Conservation (phyloP, 2,888 invertebrate species). For the Kuschelorhynchus macadamiae region DNA sequence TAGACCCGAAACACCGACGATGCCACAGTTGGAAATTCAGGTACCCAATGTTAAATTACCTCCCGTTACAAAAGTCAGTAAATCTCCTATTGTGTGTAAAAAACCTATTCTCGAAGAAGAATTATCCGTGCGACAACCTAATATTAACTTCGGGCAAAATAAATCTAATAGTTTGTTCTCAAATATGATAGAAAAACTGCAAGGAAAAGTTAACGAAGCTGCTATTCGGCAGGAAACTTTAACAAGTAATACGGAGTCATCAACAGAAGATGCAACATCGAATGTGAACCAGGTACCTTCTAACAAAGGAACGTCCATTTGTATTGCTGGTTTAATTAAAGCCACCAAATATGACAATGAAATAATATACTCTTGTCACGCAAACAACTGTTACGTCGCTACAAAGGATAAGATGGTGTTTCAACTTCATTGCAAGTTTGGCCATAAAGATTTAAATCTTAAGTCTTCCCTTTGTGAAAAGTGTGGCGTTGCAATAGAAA, state of each 20-base stretch:
- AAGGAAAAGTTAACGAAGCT: constrained; percentile 55
- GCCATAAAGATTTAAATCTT: constrained; percentile 54
- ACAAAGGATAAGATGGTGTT: constrained; percentile 60
- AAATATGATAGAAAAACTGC: constrained; percentile 59
- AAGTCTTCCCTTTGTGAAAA: constrained; percentile 52
- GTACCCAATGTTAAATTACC: constrained; percentile 1
- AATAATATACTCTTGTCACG: constrained; percentile 60
- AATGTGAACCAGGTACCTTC: not conserved
- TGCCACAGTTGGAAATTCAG: constrained; percentile 51
- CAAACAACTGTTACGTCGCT: constrained; percentile 61
- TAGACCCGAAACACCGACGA: constrained; percentile 26
- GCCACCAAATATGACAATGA: constrained; percentile 50
- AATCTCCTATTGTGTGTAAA: constrained; percentile 35
- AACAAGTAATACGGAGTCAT: constrained; percentile 5
- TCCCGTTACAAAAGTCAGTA: constrained; percentile 13
- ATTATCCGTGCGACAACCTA: constrained; percentile 39
- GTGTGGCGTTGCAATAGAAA: constrained; percentile 50
- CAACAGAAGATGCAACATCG: not conserved
- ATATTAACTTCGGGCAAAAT: constrained; percentile 53
- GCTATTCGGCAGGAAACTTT: constrained; percentile 26
- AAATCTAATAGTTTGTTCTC: constrained; percentile 54
- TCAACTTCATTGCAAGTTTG: constrained; percentile 62
- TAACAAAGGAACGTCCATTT: constrained; percentile 2
- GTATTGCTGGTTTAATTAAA: constrained; percentile 55
- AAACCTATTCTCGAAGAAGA: constrained; percentile 52